Conservation (phyloP, 2,113 vertebrate species). For the Vidua macroura region DNA sequence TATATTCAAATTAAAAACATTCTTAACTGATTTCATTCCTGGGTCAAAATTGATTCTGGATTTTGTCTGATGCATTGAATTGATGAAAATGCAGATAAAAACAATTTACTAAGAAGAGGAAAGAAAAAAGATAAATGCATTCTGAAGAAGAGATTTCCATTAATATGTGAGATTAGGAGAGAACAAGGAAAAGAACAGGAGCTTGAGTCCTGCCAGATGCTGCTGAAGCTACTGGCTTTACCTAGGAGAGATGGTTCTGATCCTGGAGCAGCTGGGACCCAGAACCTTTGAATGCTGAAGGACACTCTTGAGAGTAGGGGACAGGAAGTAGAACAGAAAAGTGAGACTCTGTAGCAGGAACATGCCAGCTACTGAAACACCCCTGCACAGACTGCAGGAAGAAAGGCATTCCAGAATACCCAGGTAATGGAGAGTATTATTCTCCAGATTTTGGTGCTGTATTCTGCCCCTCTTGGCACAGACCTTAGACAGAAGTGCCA, state of each 20-base stretch:
- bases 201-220: neutral
- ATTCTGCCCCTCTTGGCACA: neutral
- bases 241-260: neutral
- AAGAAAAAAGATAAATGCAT: neutral
- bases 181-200: neutral
- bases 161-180: neutral
- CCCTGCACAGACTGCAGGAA: neutral
- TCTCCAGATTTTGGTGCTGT: neutral
- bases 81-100: neutral
- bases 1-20: neutral
- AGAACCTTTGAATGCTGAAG: neutral
- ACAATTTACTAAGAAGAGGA: neutral
- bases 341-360: neutral
- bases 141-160: neutral
- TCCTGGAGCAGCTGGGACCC: neutral
- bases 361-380: neutral
- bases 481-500: neutral
- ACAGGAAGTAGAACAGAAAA: neutral
- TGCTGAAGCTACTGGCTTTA: neutral
- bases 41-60: neutral
- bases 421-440: rapidly evolving
- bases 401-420: neutral
- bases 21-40: neutral
- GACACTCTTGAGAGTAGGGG: neutral
- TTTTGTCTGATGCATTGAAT: neutral